Conservation (phyloP, 2,888 invertebrate species). For the Tenthredo notha region DNA sequence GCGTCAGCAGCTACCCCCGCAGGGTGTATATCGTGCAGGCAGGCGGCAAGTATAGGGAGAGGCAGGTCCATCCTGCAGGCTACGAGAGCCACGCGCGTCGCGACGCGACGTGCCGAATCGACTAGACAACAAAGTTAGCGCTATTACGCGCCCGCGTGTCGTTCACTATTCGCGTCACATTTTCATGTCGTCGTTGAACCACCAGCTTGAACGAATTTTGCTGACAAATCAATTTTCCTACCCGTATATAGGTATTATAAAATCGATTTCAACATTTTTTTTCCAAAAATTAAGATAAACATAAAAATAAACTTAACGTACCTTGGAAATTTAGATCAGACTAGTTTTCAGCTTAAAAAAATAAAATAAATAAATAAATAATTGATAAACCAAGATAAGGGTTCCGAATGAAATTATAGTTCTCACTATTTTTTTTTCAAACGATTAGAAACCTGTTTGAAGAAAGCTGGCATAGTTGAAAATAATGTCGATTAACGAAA, state of each 20-base stretch:
- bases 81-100: not conserved
- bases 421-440: no score
- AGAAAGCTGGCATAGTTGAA: no score
- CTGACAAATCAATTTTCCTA: constrained; percentile 20
- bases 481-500: not conserved
- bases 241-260: not conserved
- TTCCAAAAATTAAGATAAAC: no score
- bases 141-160: constrained; percentile 9
- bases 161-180: constrained; percentile 6
- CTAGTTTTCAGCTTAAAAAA: no score
- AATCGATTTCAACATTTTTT: no score
- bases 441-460: no score
- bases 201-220: not conserved
- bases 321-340: no score
- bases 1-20: constrained; percentile 71
- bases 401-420: no score
- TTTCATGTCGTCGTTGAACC: constrained; percentile 3
- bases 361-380: no score
- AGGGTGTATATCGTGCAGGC: constrained; percentile 34
- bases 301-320: no score
- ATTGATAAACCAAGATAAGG: no score
- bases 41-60: not conserved
- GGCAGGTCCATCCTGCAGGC: constrained; percentile 24
- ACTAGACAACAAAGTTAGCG: constrained; percentile 32
- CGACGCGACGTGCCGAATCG: not conserved